Percentiles rank a stretch among this genome's conserved stretches.
Evolutionary conservation across 2,888 invertebrate genomes (phyloP).

Genomic region (Tenthredo mesomela): DNA sequence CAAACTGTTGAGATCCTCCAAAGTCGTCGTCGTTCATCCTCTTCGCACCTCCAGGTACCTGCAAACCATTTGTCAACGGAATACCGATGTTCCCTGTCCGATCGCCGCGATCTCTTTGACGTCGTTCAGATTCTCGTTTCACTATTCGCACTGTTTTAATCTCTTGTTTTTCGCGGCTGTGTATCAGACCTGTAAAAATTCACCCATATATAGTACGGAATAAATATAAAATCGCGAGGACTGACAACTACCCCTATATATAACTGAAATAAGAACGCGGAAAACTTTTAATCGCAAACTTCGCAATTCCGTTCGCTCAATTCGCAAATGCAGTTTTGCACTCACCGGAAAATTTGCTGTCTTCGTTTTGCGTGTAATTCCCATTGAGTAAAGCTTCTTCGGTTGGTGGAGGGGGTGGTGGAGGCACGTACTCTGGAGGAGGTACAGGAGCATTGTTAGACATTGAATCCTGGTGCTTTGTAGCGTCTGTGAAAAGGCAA

Average conservation of each 20-base stretch:
- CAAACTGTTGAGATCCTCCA: constrained; percentile 68
- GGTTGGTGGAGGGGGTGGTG: constrained; percentile 73
- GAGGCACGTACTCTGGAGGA: constrained; percentile 74
- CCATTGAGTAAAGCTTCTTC: constrained; percentile 69
- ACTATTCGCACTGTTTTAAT: constrained; percentile 96
- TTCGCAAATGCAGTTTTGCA: not conserved
- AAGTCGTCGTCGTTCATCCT: constrained; percentile 70
- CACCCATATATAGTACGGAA: not conserved
- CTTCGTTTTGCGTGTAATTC: constrained; percentile 67
- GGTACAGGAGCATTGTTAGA: constrained; percentile 64
- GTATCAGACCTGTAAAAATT: constrained; percentile 81
- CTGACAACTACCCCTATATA: not conserved
- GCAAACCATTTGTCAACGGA: constrained; percentile 71
- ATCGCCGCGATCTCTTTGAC: constrained; percentile 88
- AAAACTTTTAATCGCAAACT: not conserved
- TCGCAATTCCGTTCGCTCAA: not conserved
- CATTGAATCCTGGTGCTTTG: constrained; percentile 65
- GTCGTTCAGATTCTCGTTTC: constrained; percentile 93
- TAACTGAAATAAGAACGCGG: not conserved
- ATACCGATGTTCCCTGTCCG: constrained; percentile 79
- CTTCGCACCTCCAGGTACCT: constrained; percentile 70
- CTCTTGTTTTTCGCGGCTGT: constrained; percentile 89
- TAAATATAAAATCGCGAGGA: not conserved
- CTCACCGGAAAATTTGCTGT: constrained; percentile 66
- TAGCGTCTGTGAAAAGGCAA: constrained; percentile 61